Base-by-base conservation (phyloP, 2,888 invertebrate genomes). In the Geotrupes spiniger region DNA sequence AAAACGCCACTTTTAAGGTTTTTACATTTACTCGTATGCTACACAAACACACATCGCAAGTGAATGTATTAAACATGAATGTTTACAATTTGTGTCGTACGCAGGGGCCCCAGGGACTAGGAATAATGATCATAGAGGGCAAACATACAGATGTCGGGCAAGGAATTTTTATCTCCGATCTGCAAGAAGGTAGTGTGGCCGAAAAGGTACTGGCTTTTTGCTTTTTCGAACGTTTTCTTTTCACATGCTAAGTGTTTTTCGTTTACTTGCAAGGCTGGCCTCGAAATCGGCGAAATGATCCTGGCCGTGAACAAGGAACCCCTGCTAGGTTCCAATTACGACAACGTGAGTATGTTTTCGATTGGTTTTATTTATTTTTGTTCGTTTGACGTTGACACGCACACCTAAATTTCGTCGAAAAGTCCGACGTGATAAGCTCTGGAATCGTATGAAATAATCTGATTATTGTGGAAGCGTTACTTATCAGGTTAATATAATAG, bases 271-370 rank as follows among this genome's bases (percentile, higher is more conserved):
- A 77, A 92, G 89, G 92, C 91, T 62, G 94, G 97, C 43, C 80
- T 99, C 37, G 88, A 90, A 77, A 95, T 97, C 46, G 98, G 98
- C 53, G 98, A 99, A 74, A 92, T 98, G 89, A 88, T 99, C 58
- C 78, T 99, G 52, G 89, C 93, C 33, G 93, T 98, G 39, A 99
- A 99, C 74, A 89, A 91, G 64, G 94, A 97, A 66, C 89, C 93
- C 14, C 76, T 93, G 42, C 77, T 92, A 10, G 91, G 90, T 56
- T 85, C 88, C 56, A 91, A 85, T 68, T 93, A 93, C 64, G 92
- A 93, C 65, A 84, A 87, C 68, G 92, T 92, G 75, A 76, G 76
- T 74, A 63, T 46, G 8, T 38, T 6, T 33, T 33, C 2, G 2
- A 10, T 33, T 33, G 11, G 8, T 33, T 12, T 33, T 9, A 21